Evolutionary conservation across 1,140 invertebrate genomes (phyloP).

Genomic region (Linepithema humile): DNA sequence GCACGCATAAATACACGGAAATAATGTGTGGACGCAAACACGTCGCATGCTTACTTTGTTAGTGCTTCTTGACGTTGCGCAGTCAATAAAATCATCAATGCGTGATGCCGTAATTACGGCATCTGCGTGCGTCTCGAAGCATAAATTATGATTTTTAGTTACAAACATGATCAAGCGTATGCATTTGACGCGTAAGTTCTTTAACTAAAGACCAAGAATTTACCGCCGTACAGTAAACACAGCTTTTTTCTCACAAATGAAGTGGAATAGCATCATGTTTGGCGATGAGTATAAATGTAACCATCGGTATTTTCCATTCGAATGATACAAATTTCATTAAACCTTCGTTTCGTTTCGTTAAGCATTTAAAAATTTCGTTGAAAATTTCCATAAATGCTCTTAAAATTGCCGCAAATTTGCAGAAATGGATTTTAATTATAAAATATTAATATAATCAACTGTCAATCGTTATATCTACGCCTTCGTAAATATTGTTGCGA

Average conservation of each 20-base stretch:
- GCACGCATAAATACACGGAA: constrained; percentile 29
- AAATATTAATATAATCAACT: background rate
- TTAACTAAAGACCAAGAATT: constrained; percentile 32
- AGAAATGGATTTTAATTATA: constrained; percentile 26
- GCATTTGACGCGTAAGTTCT: constrained; percentile 21
- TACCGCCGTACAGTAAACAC: background rate
- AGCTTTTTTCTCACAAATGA: background rate
- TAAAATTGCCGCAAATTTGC: background rate
- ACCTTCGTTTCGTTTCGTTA: no score
- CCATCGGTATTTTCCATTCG: background rate
- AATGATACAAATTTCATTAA: constrained; percentile 3
- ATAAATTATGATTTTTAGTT: constrained; percentile 50
- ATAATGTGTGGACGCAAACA: constrained; percentile 4
- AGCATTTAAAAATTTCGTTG: no score
- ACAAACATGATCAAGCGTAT: background rate
- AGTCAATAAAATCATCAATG: constrained; percentile 56
- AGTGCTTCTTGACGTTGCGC: constrained; percentile 30
- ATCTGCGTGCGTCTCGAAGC: constrained; percentile 5
- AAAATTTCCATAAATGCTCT: no score
- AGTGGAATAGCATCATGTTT: background rate
- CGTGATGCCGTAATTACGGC: constrained; percentile 41
- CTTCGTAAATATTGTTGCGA: constrained; percentile 9
- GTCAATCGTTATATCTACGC: background rate
- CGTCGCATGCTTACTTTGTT: constrained; percentile 51
- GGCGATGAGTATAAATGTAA: constrained; percentile 4